phyloP scores from a whole-genome alignment of 64 coral and sea anemone genomes.

The Montipora cactus region DNA sequence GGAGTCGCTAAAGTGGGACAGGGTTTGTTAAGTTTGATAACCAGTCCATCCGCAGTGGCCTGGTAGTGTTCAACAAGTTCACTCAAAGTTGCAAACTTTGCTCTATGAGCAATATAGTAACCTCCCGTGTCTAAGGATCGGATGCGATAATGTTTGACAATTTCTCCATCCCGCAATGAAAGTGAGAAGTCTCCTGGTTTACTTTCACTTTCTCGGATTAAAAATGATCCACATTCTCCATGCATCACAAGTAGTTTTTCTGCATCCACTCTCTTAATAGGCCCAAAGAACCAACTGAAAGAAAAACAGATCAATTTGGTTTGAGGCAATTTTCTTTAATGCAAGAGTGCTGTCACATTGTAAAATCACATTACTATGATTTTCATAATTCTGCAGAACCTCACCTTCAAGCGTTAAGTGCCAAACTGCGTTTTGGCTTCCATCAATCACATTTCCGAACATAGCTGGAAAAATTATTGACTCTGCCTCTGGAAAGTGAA shows the following conservation, averaged over 20 bases:
- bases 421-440: too few relatives aligned
- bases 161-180: constrained; percentile 93
- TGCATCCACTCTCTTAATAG: constrained; percentile 94
- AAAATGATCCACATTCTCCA: constrained; percentile 91
- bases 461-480: too few relatives aligned
- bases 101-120: constrained; percentile 88
- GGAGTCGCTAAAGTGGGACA: constrained; percentile 71
- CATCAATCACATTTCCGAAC: too few relatives aligned
- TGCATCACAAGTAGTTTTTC: constrained; percentile 96
- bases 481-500: too few relatives aligned
- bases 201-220: constrained; percentile 96
- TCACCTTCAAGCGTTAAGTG: too few relatives aligned
- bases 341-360: neutral
- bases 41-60: constrained; percentile 85
- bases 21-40: constrained; percentile 75
- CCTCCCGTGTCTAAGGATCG: constrained; percentile 91
- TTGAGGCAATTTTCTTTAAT: neutral
- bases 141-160: constrained; percentile 95
- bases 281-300: constrained; percentile 97
- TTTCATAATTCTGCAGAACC: too few relatives aligned
- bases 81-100: constrained; percentile 76
- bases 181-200: constrained; percentile 93
- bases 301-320: neutral
- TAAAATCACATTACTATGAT: too few relatives aligned
- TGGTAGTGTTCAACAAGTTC: constrained; percentile 91